Conservation (phyloP, 2,113 vertebrate genomes). For the Salminus brasiliensis region DNA sequence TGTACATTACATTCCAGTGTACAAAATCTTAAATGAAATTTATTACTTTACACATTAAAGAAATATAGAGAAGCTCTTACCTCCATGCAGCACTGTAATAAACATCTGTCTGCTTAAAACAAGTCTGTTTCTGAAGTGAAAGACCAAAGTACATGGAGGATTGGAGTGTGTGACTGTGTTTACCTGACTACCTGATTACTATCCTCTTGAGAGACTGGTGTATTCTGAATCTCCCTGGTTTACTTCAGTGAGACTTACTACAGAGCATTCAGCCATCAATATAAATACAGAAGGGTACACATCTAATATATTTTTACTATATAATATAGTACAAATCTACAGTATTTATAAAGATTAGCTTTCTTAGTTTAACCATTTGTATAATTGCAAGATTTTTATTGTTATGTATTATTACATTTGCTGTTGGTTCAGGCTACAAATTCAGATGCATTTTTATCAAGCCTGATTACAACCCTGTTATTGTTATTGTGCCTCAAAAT, state of each 20-base stretch:
- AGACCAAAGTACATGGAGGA: constrained; percentile 8
- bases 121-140: constrained; percentile 8
- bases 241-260: neutral
- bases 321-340: too few species aligned
- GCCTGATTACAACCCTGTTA: too few species aligned
- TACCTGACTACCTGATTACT: neutral
- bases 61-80: constrained; percentile 1
- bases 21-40: neutral
- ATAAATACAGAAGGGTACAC: neutral
- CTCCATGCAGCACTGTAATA: constrained; percentile 36
- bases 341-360: too few species aligned
- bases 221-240: neutral
- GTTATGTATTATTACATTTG: too few species aligned
- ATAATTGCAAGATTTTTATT: too few species aligned
- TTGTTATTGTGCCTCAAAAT: too few species aligned
- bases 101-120: constrained; percentile 15
- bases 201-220: neutral
- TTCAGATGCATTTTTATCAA: too few species aligned
- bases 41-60: neutral
- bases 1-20: too few species aligned
- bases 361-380: too few species aligned
- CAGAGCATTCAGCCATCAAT: neutral
- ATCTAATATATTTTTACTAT: too few species aligned
- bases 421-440: too few species aligned
- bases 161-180: neutral